Percentiles rank a stretch among this genome's conserved stretches.
These are phyloP conservation scores for Sinodicranocentrus sp. DNA, from an alignment of 2,888 invertebrate species.

Conservation along the genomic window DNA sequence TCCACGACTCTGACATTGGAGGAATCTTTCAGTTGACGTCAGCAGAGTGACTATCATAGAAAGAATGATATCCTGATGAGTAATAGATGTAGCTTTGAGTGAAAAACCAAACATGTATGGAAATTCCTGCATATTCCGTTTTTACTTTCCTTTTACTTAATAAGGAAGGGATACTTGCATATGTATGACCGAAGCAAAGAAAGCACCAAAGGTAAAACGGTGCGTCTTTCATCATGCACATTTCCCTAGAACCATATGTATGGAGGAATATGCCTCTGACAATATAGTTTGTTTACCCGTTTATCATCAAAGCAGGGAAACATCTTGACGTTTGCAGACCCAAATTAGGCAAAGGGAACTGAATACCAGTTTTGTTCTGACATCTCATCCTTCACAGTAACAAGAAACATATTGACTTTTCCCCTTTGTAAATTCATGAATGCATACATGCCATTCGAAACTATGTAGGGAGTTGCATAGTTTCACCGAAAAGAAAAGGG, in stretches of 20 bases:
- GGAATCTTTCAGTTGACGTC: slow-evolving; percentile 22
- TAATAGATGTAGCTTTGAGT: too few relatives aligned
- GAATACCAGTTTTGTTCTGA: slow-evolving; percentile 8
- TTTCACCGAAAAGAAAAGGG: too few relatives aligned
- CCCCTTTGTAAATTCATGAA: neutral
- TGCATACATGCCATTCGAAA: neutral
- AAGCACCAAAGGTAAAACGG: neutral
- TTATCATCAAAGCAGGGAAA: slow-evolving; percentile 24
- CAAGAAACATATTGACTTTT: slow-evolving; percentile 7
- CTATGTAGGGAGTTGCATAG: neutral
- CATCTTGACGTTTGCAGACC: slow-evolving; percentile 32
- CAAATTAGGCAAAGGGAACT: slow-evolving; percentile 12
- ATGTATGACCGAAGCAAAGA: neutral
- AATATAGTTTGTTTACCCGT: slow-evolving; percentile 17
- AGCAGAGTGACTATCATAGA: neutral
- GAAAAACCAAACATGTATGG: too few relatives aligned
- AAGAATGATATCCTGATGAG: too few relatives aligned
- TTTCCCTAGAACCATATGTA: neutral
- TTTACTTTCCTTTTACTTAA: too few relatives aligned
- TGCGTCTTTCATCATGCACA: neutral
- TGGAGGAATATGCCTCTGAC: neutral
- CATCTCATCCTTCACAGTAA: neutral
- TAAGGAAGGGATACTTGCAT: neutral
- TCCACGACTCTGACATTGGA: slow-evolving; percentile 3
- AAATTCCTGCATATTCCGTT: too few relatives aligned